Percentiles rank a stretch among this genome's conserved stretches.
These are phyloP conservation scores for Phenganax marumi DNA, from an alignment of 92 coral and sea anemone species.

Conservation along the genomic window DNA sequence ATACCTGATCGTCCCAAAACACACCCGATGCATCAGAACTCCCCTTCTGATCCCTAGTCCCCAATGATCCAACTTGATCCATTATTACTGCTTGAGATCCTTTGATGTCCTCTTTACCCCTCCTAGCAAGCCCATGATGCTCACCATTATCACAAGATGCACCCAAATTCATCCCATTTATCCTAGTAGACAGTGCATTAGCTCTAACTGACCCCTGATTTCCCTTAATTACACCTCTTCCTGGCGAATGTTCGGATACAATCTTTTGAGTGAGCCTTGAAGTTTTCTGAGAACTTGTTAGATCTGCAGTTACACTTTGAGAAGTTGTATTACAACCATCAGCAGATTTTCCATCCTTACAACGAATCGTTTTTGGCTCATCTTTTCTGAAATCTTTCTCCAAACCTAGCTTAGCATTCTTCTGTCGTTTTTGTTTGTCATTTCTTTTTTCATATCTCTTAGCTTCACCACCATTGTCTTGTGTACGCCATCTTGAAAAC, in stretches of 20 bases:
- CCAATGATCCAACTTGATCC: not conserved
- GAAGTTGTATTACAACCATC: not conserved
- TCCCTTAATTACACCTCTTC: not conserved
- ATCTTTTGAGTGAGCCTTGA: not conserved
- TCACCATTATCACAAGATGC: not conserved
- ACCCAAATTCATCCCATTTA: not conserved
- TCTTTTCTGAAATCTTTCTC: not conserved
- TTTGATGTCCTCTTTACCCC: not conserved
- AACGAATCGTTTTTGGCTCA: not conserved
- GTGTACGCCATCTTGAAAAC: no score
- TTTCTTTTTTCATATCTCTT: not conserved
- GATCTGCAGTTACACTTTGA: no score
- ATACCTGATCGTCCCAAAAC: conserved; percentile 86
- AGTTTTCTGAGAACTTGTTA: not conserved
- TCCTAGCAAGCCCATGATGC: not conserved
- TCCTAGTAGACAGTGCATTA: not conserved
- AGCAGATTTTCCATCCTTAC: not conserved
- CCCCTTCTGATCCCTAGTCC: not conserved
- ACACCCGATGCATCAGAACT: conserved; percentile 44
- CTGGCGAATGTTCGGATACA: not conserved
- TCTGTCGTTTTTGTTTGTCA: not conserved
- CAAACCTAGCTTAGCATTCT: not conserved
- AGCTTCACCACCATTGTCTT: no score
- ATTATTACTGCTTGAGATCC: not conserved
- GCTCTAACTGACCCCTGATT: not conserved